Evolutionary conservation across 2,797 vertebrate genomes (phyloP).

Genomic region (Ammospiza maritima): DNA sequence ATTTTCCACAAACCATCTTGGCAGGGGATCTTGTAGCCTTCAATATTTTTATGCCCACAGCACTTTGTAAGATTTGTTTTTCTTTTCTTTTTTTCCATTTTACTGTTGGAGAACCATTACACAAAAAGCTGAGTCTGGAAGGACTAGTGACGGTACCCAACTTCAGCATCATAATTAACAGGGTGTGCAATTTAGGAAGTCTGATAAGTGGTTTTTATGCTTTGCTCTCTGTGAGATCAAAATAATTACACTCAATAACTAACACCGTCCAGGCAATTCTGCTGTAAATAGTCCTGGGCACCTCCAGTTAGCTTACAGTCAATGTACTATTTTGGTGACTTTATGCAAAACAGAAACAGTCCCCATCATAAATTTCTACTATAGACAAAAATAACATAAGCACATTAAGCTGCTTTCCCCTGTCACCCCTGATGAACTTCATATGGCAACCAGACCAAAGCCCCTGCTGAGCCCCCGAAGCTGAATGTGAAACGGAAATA

Average conservation of each 20-base stretch:
- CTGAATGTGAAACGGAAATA: conserved; percentile 57
- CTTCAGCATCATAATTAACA: not conserved
- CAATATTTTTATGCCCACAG: not conserved
- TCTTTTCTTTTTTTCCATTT: not conserved
- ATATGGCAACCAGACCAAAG: conserved; percentile 63
- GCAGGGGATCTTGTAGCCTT: not conserved
- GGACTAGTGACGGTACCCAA: not conserved
- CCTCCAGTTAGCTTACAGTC: not conserved
- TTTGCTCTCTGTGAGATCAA: not conserved
- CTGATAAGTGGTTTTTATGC: not conserved
- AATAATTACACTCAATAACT: not conserved
- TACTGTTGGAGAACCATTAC: not conserved
- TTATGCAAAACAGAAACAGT: conserved; percentile 38
- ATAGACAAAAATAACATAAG: conserved; percentile 51
- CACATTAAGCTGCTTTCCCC: conserved; percentile 43
- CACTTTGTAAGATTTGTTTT: not conserved
- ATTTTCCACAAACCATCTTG: not conserved
- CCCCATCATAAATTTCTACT: not conserved
- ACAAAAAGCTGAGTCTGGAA: not conserved
- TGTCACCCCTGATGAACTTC: conserved; percentile 63
- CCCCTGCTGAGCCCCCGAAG: conserved; percentile 31
- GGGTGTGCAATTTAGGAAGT: not conserved
- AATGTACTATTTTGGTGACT: conserved; percentile 16
- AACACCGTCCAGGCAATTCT: not conserved
- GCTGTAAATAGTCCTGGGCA: not conserved